Base-by-base conservation (phyloP, 2,888 invertebrate genomes). In the Mallateleia sp. region DNA sequence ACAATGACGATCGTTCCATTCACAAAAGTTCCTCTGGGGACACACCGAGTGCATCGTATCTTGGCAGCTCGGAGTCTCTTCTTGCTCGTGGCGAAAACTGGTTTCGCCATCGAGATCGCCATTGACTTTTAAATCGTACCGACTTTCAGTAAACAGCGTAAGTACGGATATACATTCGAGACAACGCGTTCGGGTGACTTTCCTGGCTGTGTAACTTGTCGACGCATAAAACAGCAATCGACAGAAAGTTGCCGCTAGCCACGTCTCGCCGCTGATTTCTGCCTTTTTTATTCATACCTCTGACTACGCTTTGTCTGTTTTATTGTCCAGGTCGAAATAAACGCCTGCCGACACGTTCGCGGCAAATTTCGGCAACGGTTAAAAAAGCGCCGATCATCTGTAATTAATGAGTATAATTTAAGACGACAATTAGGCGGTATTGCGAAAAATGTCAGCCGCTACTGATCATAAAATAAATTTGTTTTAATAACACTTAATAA, bases 111-210 rank as follows among this genome's bases (percentile, higher is more conserved):
- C 84, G 78, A 79, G 84, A 81, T 85, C 85, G 85, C 72, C 85
- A 88, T 88, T 85, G 88, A 85, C 88, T 88, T 88, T 88, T 88
- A 88, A 85, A 88, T 85, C 50, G 88, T 58, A 71, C 85, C 58
- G 82, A 88, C 88, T 88, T 82, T 85, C 81, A 85, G 78, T 85
- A 54, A 75, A 72, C 64, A 47, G 69, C 79, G 75, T 58, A 84
- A 84, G 78, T 87, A 78, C 74, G 69, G 71, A 84, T 71, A 24
- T 60, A 74, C 60, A 56, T 64, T 56, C 64, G 34, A 60, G 24
- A 72, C 67, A 72, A 56, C 69, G 62, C 86, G 81, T 81, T 86
- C 62, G 56, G 58, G 45, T 74, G 74, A 79, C 82, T 86, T 83
- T 82, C 69, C 78, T 86, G 74, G 38, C 28, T 25, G 22, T 56